Evolutionary conservation across 1,140 invertebrate species (phyloP), one percentile per base, ranked within the genome.

Genomic region (Magallana gigas): DNA sequence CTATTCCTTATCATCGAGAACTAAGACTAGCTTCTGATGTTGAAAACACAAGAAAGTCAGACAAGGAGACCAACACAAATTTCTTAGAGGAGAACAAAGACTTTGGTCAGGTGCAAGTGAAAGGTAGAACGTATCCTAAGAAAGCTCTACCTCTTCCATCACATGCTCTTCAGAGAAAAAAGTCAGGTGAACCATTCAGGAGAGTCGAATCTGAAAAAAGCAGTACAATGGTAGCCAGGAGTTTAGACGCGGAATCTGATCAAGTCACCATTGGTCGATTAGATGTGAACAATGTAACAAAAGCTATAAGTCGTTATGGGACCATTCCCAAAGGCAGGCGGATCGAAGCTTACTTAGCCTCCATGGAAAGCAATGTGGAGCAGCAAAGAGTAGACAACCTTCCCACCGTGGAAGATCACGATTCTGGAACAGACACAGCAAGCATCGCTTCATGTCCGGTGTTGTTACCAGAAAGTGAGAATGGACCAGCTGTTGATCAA

Each of bases 211-310:
- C 57, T 76, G 62, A n/a, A 56, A 62, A 85, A 57, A 16, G n/a
- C 36, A 76, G 16, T 14, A 84, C 36, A 16, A 76, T 59, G 64
- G 85, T 86, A 56, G 57, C 76, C 36, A 56, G 80, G 59, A 89
- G 89, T 64, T 82, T 90, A 68, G 90, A 91, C 83, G 88, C 89
- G 16, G 87, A 91, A 57, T 89, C 89, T 85, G 88, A 84, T 62
- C 86, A 87, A 29, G 83, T 92, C 80, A 91, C 89, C 9, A 90
- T 93, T 83, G 93, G 92, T 9, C 93, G 98, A 16, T 95, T 99
- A 88, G 98, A 99, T 95, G 98, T 99, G 89, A 98, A 99, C 95
- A 99, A 99, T 96, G 98, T 99, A 85, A 98, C 98, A 92, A 96
- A 98, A 90, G 98, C 98, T 8, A 99, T 99, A 85, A 99, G 98